These are phyloP conservation scores for Strigamia crassipes DNA, from an alignment of 2,888 invertebrate species.

Conservation along the genomic window DNA sequence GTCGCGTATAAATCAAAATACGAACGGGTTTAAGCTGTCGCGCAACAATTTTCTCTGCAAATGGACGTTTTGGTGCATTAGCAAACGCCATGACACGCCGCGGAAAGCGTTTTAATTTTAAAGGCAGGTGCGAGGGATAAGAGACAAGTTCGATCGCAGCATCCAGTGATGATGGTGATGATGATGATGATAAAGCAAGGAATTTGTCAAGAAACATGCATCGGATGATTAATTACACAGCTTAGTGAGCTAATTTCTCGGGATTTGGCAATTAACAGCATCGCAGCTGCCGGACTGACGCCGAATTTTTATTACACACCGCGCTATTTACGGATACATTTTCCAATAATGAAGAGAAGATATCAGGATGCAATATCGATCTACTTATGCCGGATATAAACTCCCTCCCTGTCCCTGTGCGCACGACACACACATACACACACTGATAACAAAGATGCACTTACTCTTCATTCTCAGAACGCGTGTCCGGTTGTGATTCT, in stretches of 20 bases:
- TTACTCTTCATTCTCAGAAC: not conserved
- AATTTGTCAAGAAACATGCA: constrained; percentile 33
- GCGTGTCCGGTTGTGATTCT: constrained; percentile 17
- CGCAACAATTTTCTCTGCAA: constrained; percentile 1
- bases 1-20: constrained; percentile 23
- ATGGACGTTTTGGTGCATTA: constrained; percentile 21
- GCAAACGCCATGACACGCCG: not conserved
- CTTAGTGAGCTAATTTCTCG: constrained; percentile 31
- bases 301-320: not conserved
- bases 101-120: not conserved
- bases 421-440: not conserved
- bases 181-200: constrained; percentile 14
- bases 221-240: constrained; percentile 29
- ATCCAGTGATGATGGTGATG: no score
- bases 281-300: constrained; percentile 17
- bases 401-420: not conserved
- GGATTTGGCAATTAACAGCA: constrained; percentile 38
- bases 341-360: constrained; percentile 31
- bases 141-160: constrained; percentile 9
- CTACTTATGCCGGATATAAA: constrained; percentile 24
- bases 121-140: constrained; percentile 2
- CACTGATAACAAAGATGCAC: not conserved
- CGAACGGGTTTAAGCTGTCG: constrained; percentile 36
- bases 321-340: not conserved
- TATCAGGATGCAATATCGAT: constrained; percentile 14